phyloP scores from a whole-genome alignment of 2,113 vertebrate species.

The Seriola dumerili region DNA sequence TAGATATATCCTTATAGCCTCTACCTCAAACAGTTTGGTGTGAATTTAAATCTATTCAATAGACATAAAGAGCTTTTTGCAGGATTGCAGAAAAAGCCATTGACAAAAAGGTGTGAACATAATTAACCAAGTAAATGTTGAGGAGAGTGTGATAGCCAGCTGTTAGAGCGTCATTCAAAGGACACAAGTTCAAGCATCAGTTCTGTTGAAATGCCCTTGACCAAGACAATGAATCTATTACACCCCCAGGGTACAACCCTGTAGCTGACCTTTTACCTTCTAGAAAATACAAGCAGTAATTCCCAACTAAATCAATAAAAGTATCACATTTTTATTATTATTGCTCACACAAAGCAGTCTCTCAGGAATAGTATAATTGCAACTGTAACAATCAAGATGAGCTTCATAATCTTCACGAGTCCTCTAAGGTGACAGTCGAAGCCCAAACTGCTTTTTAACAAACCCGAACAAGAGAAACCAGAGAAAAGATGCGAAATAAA shows the following conservation, averaged over 20 bases:
- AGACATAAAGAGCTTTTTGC: neutral
- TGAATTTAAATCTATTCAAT: too few species aligned
- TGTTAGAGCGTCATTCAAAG: conserved; percentile 11
- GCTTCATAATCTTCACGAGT: conserved; percentile 10
- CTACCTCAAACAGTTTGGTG: too few species aligned
- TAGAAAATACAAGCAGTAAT: conserved; percentile 38
- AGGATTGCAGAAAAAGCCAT: neutral
- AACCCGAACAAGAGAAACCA: neutral
- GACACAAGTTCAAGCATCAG: conserved; percentile 12
- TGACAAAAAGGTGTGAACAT: neutral
- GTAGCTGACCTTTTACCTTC: conserved; percentile 35
- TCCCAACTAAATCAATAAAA: conserved; percentile 44
- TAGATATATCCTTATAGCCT: too few species aligned
- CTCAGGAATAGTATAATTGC: conserved; percentile 4
- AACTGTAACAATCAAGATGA: conserved; percentile 24
- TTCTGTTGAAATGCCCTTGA: conserved; percentile 36
- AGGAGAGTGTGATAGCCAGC: neutral
- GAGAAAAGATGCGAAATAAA: neutral
- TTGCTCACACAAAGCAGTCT: neutral
- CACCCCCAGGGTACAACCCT: neutral
- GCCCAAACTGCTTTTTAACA: neutral
- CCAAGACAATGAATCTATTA: neutral
- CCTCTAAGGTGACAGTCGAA: neutral
- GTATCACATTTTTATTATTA: conserved; percentile 28
- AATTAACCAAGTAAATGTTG: neutral